Conservation (phyloP, 2,113 vertebrate genomes). For the Proterorhinus semilunaris region DNA sequence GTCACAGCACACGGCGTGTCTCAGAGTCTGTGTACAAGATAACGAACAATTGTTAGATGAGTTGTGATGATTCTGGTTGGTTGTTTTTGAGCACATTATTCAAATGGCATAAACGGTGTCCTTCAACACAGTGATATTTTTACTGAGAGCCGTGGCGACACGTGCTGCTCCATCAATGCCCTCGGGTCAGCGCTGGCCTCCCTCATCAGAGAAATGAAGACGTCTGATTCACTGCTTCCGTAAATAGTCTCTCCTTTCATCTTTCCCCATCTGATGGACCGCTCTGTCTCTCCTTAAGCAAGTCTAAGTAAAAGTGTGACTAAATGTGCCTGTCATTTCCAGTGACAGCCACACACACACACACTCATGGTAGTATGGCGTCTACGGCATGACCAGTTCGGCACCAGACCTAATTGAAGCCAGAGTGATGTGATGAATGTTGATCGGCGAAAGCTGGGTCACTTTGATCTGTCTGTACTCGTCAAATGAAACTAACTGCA, state of each 20-base stretch:
- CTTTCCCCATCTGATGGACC: conserved; percentile 26
- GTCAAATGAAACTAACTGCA: conserved; percentile 33
- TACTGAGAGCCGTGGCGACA: conserved; percentile 18
- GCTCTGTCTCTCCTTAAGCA: conserved; percentile 33
- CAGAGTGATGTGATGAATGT: conserved; percentile 45
- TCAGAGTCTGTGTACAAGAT: no score
- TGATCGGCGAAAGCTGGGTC: conserved; percentile 43
- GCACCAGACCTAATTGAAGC: conserved; percentile 29
- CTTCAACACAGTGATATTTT: conserved; percentile 20
- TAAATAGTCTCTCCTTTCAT: conserved; percentile 53
- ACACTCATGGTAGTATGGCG: not conserved
- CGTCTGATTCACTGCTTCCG: conserved; percentile 55
- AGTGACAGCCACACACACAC: conserved; percentile 31
- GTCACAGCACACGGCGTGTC: no score
- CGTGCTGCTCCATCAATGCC: conserved; percentile 5
- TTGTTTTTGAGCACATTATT: conserved; percentile 1
- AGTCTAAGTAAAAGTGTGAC: conserved; percentile 26
- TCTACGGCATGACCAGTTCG: conserved; percentile 26
- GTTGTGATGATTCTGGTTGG: no score
- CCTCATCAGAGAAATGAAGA: conserved; percentile 56
- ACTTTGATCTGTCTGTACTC: conserved; percentile 48
- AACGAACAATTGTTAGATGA: no score
- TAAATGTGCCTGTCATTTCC: conserved; percentile 52
- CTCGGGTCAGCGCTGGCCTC: conserved; percentile 48
- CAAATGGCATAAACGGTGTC: conserved; percentile 33